These are phyloP conservation scores for Philaenus spumarius DNA, from an alignment of 1,140 invertebrate genomes.

Conservation along the genomic window DNA sequence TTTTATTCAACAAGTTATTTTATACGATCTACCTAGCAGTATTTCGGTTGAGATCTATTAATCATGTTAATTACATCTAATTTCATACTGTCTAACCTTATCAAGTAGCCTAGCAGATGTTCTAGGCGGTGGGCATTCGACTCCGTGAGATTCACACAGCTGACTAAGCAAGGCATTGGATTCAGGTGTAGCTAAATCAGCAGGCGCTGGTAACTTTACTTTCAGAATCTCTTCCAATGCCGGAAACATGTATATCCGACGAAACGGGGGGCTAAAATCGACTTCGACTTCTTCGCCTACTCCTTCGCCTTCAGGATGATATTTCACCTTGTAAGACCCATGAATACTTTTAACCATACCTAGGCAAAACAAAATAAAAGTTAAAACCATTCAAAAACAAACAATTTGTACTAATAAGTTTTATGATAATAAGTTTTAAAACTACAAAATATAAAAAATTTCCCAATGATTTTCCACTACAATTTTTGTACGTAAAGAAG, in stretches of 20 bases:
- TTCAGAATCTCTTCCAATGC: conserved; percentile 78
- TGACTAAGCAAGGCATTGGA: conserved; percentile 70
- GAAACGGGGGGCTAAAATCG: conserved; percentile 98
- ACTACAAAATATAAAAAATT: too few species aligned
- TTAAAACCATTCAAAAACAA: too few species aligned
- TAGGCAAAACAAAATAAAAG: conserved; percentile 32
- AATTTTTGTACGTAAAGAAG: too few species aligned
- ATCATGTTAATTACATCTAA: too few species aligned
- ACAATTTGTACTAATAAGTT: too few species aligned
- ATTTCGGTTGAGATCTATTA: too few species aligned
- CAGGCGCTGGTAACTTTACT: conserved; percentile 74
- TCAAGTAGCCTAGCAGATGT: conserved; percentile 91
- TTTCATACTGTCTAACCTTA: conserved; percentile 53
- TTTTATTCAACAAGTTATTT: too few species aligned
- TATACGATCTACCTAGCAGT: too few species aligned
- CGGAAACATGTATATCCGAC: conserved; percentile 82
- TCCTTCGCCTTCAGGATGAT: conserved; percentile 89
- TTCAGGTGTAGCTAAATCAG: conserved; percentile 56
- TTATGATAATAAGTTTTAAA: too few species aligned
- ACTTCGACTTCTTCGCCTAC: conserved; percentile 67
- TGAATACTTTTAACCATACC: conserved; percentile 63
- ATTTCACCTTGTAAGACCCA: conserved; percentile 70
- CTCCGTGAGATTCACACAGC: conserved; percentile 75
- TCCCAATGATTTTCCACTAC: too few species aligned
- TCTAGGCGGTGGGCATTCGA: conserved; percentile 88